Percentiles rank a stretch among this genome's conserved stretches.
phyloP scores from a whole-genome alignment of 2,113 vertebrate species.

The Charina bottae region DNA sequence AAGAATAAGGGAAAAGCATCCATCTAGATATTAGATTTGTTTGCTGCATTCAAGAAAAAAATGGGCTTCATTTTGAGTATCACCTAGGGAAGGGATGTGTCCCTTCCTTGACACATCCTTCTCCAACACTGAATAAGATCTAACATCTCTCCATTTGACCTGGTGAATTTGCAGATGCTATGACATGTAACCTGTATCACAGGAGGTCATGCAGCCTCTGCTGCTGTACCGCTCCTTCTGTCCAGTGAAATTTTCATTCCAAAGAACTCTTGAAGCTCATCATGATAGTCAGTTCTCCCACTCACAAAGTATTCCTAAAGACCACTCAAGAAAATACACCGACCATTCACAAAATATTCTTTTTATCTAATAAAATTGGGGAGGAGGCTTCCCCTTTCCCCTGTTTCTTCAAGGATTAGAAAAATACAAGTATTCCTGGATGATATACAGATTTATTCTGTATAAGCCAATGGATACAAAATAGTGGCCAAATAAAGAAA shows the following conservation, averaged over 20 bases:
- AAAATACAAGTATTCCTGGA: neutral
- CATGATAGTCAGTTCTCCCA: constrained; percentile 17
- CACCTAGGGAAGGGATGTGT: neutral
- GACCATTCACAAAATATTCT: constrained; percentile 34
- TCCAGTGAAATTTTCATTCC: neutral
- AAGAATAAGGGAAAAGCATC: neutral
- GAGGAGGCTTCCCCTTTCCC: too few relatives aligned
- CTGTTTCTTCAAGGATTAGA: neutral
- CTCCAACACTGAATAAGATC: neutral
- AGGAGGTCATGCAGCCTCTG: neutral
- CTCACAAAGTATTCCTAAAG: constrained; percentile 34
- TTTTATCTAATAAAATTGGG: neutral
- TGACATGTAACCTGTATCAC: neutral
- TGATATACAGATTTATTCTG: neutral
- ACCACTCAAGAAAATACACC: constrained; percentile 31
- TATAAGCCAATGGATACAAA: neutral
- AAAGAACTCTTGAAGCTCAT: constrained; percentile 29
- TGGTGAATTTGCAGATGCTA: constrained; percentile 21
- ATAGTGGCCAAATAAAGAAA: neutral
- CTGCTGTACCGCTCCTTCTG: neutral
- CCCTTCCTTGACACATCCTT: constrained; percentile 27
- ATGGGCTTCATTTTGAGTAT: neutral
- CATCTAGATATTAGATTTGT: neutral
- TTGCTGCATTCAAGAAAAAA: constrained; percentile 19
- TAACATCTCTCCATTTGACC: neutral